phyloP scores from a whole-genome alignment of 2,113 vertebrate genomes.

The Aldabrachelys gigantea region DNA sequence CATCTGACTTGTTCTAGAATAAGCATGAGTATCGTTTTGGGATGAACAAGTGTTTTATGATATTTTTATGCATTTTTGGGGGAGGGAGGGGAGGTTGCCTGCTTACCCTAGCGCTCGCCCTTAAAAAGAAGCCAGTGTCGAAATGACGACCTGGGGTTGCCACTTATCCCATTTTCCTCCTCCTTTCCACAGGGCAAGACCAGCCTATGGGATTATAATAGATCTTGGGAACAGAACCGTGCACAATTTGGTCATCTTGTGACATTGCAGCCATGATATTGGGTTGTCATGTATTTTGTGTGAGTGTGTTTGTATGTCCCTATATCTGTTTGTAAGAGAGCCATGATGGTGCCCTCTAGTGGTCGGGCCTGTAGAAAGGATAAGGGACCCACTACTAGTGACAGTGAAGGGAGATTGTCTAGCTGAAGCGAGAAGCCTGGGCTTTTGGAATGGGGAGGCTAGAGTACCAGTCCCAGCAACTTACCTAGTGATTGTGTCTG shows the following conservation, averaged over 20 bases:
- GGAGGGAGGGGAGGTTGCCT: neutral
- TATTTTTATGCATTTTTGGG: neutral
- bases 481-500: neutral
- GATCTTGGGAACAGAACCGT: neutral
- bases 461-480: neutral
- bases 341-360: neutral
- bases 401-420: neutral
- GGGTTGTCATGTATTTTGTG: accelerated
- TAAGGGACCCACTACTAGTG: accelerated
- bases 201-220: neutral
- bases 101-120: accelerated
- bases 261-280: accelerated
- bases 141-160: neutral
- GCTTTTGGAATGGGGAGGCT: neutral
- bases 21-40: neutral
- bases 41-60: neutral
- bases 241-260: neutral
- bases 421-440: neutral
- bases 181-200: neutral
- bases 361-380: neutral
- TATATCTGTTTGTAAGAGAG: neutral
- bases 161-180: accelerated
- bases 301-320: accelerated
- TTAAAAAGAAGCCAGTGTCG: neutral
- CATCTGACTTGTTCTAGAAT: neutral